Base-by-base conservation (phyloP, 2,113 vertebrate species). In the Gymnocephalus cernua region DNA sequence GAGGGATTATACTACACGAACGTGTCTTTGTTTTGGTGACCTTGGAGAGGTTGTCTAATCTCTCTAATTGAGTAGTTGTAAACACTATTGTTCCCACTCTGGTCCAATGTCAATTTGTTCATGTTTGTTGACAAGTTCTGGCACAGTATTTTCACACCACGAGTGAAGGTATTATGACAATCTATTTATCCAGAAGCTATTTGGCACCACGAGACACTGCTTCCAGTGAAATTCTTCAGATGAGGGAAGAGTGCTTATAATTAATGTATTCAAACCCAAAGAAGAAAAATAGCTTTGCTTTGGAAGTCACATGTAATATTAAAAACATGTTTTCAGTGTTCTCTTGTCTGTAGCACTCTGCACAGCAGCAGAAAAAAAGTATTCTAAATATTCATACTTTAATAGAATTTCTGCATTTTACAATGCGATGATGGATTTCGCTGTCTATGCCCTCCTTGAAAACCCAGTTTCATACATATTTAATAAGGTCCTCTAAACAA, bases 381-480 rank as follows among this genome's bases (percentile, higher is more conserved):
- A 89, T 84, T 69, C 92, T 94, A 93, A 94, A 94, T 94, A 95
- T 95, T 94, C 93, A 94, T 94, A 90, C 90, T 82, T 86, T 91
- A 93, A 95, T 88, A 88, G 86, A 92, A 93, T 92, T 92, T 91
- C 85, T 89, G 91, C 81, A 92, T 92, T 94, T 91, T 91, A 87
- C 91, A 91, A 85, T 91, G 32, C 45, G 65, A 86, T 95, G 94
- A 95, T 95, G 93, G 93, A 95, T 95, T 93, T 84, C 71, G 91
- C 86, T 94, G 93, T 94, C 94, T 90, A 71, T 89, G 80, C 74
- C 89, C 90, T 90, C 94, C 94, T 95, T 94, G 93, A 92, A 93
- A 94, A 93, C 85, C 77, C 79, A 86, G 87, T 86, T 93, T 92
- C 92, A 94, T 96, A 91, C 93, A 95, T 96, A 95, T 95, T 95